A percentile compares a stretch with the other conserved stretches of the same genome.
These are phyloP conservation scores for Mallotus villosus DNA, from an alignment of 2,797 vertebrate species.

Conservation along the genomic window DNA sequence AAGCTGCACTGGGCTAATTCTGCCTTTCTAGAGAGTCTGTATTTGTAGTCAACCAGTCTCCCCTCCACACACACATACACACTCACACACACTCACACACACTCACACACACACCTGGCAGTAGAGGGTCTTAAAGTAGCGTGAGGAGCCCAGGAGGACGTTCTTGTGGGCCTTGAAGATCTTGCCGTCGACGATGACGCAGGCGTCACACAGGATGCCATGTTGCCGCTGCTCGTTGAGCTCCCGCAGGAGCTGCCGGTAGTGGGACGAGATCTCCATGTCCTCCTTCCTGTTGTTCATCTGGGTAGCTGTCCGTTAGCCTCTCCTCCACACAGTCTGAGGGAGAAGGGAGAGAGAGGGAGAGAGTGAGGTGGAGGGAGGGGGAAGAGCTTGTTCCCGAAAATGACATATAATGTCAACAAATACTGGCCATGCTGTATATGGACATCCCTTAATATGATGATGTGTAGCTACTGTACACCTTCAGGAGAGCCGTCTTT, in stretches of 20 bases:
- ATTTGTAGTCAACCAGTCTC: too few relatives aligned
- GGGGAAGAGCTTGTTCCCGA: neutral
- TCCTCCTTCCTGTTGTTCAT: slow-evolving; percentile 99
- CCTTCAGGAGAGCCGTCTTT: too few relatives aligned
- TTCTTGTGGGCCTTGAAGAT: slow-evolving; percentile 98
- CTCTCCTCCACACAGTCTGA: slow-evolving; percentile 74
- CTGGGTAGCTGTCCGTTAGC: slow-evolving; percentile 79
- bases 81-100: slow-evolving; percentile 25
- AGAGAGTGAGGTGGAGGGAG: neutral
- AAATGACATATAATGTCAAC: too few relatives aligned
- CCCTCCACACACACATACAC: neutral
- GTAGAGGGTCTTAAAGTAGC: slow-evolving; percentile 98
- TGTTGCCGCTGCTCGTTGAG: slow-evolving; percentile 96
- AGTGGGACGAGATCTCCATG: slow-evolving; percentile 98
- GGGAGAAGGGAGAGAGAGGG: slow-evolving; percentile 27
- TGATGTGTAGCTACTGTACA: too few relatives aligned
- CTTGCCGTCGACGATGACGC: slow-evolving; percentile 95
- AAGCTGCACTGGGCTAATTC: too few relatives aligned
- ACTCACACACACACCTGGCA: slow-evolving; percentile 89
- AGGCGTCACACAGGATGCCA: slow-evolving; percentile 94
- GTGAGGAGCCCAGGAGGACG: slow-evolving; percentile 92
- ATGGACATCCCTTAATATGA: too few relatives aligned
- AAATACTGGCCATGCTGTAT: too few relatives aligned
- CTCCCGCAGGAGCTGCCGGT: slow-evolving; percentile 93
- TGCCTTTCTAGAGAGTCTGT: too few relatives aligned